Evolutionary conservation across 2,797 vertebrate genomes (phyloP), one percentile per base, ranked within the genome.

Genomic region (Melanotaenia maccullochi): DNA sequence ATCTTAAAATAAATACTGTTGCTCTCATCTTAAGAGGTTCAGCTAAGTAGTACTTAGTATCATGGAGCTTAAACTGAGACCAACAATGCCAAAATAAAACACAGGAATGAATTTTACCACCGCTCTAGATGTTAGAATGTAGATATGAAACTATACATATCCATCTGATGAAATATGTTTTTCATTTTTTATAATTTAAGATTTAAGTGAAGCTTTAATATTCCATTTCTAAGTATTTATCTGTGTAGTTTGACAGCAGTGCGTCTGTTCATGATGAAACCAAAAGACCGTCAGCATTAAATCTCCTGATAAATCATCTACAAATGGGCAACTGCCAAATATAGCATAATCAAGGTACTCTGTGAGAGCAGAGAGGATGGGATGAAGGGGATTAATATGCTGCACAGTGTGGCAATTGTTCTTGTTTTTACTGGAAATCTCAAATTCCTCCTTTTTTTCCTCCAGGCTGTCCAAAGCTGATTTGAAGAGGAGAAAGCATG

Each of bases 401-500:
- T 84, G 56, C 1, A 89, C 67, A 88, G 36, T 64, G 62, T 24
- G 30, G 44, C 52, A 52, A 35, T 85, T 86, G 65, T 78, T 76
- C 67, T 79, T 63, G 54, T 24, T 55, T 71, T 66, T 65, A 32
- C 47, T 63, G 8, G 74, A 32, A 75, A 66, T 81, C 61, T 78
- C 33, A 57, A 64, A 76, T 57, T 59, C 33, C 59, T 7, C 71
- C 33, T 79, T 51, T 30, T 30, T 56, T 54, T 54, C 44, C 38
- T 73, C 5, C 74, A 83, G 80, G 77, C 67, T 49, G 59, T n/a
- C 42, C 24, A 20, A 76, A 75, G 71, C 67, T 79, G 61, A 77
- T 36, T 59, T 58, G 66, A 89, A 59, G 68, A 83, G 79, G 78
- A 74, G 81, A 81, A 88, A 78, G 75, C 56, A 95, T 95, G 94